Evolutionary conservation across 2,888 invertebrate genomes (phyloP).

Genomic region (Magallana nippona): DNA sequence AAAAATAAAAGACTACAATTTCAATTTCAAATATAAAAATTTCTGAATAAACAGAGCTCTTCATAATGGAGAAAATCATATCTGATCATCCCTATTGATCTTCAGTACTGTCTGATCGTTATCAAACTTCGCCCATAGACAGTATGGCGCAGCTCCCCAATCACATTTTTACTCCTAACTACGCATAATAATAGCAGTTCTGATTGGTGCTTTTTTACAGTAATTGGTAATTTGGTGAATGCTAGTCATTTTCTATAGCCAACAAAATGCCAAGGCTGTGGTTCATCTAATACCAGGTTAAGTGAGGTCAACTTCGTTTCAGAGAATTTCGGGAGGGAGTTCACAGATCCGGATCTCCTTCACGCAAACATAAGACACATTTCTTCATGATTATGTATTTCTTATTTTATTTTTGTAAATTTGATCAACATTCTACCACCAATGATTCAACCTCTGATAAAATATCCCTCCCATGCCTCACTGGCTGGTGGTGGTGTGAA

Average conservation of each 20-base stretch:
- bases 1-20: neutral
- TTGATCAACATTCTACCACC: no score
- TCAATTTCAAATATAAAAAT: no score
- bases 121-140: constrained; percentile 13
- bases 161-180: constrained; percentile 32
- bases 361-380: neutral
- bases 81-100: constrained; percentile 21
- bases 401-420: no score
- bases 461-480: no score
- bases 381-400: no score
- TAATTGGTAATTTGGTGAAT: constrained; percentile 33
- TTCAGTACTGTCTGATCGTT: constrained; percentile 5
- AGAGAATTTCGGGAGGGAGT: neutral
- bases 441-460: no score
- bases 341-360: neutral
- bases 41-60: neutral
- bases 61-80: neutral
- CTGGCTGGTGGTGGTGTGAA: no score
- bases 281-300: constrained; percentile 12
- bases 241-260: constrained; percentile 17
- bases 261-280: neutral
- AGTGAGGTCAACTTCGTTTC: constrained; percentile 18
- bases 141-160: constrained; percentile 14
- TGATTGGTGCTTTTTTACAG: constrained; percentile 28
- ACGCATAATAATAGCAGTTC: constrained; percentile 25